Evolutionary conservation across 2,113 vertebrate genomes (phyloP), one percentile per base, ranked within the genome.

Genomic region (Aplodontia rufa): DNA sequence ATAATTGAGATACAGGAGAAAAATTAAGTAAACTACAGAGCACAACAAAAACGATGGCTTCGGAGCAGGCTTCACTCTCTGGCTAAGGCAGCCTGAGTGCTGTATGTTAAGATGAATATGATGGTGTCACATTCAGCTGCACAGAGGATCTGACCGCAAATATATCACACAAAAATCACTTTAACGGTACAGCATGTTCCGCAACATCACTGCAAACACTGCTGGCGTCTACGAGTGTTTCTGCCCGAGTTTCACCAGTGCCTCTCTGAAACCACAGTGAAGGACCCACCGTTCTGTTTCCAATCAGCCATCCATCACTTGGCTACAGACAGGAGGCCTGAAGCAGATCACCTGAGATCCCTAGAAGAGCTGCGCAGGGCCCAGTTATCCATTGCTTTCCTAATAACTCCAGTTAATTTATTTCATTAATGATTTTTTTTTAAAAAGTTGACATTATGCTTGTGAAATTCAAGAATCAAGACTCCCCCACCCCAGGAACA

Each of bases 1-100:
- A 53, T 68, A 66, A 85, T 53, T 96, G 88, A 94, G 82, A 87
- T 42, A 82, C 85, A 76, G 35, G 20, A 78, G 47, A 80, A 95
- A 97, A 94, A 66, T 35, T 9, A 88, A 28, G 37, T 40, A 47
- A 82, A 71, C 28, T 84, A 47, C 22, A 51, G 26, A 35, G 45
- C 37, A 71, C 84, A 24, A 85, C 26, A 64, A 94, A 92, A 94
- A 86, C n/a, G 28, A 81, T 40, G 60, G 51, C 45, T 95, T 84
- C 68, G 55, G 71, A 88, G 64, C 62, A 78, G 20, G 32, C 17
- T 72, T 93, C 60, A 74, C 24, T 92, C 74, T 49, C 28, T 40
- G 40, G 51, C 35, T 78, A 93, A 90, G 0, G 2, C 0, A 20
- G 62, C 5, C 19, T 83, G 74, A 60, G 17, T 60, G 64, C 53